Base-by-base conservation (phyloP, 2,888 invertebrate genomes). In the Eristalis intricaria region DNA sequence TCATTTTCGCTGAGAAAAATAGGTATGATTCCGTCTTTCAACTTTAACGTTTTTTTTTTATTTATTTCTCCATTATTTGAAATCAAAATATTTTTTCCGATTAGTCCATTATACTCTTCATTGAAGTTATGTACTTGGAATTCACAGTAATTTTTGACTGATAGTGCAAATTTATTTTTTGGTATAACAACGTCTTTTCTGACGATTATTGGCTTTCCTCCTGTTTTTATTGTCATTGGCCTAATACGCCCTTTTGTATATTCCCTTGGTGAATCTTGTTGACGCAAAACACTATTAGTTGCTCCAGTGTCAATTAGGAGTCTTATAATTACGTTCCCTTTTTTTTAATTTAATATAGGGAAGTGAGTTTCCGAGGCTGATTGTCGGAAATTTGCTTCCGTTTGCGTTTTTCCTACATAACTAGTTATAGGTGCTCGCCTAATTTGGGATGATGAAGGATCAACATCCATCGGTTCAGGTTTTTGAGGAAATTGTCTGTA, bases 21-120 rank as follows among this genome's bases (percentile, higher is more conserved):
- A 8, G 32, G 5, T 8, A 32, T n/a, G n/a, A n/a, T 32, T 5
- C 3, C 3, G 26, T 26, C 26, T 2, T 26, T 26, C 26, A 26
- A 26, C 10, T 32, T 8, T 32, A 32, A 7, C n/a, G n/a, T n/a
- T n/a, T n/a, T n/a, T n/a, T n/a, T n/a, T n/a, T n/a, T n/a, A n/a
- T 15, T 43, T 43, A 43, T 15, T 43, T 43, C 4, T 43, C 40
- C 40, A 43, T 43, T 43, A 26, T 73, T 63, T 19, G 50, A 29
- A 71, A 71, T 71, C n/a, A 71, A 63, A 43, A 63, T 71, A 61
- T 71, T 71, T 50, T 40, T 71, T 63, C 26, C 43, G 32, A 73
- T 73, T 63, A 73, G 22, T 63, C 63, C 63, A 63, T 50, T 73
- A 73, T 43, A 73, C 43, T 73, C n/a, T n/a, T n/a, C n/a, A n/a